Evolutionary conservation across 2,797 vertebrate genomes (phyloP).

Genomic region (Mallotus villosus): DNA sequence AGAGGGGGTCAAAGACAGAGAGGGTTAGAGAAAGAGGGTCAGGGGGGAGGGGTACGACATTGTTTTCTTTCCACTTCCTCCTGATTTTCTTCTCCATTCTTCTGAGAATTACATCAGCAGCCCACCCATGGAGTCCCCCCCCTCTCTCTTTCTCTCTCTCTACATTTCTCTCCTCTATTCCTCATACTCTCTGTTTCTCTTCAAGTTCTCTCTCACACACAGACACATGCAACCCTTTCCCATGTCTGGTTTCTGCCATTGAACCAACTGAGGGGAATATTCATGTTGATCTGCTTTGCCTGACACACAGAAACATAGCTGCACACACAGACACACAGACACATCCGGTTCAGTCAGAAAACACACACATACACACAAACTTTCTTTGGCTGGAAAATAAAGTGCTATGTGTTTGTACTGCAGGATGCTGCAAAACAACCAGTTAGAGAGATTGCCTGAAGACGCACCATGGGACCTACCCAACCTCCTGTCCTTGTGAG

Average conservation of each 20-base stretch:
- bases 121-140: conserved; percentile 77
- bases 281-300: conserved; percentile 11
- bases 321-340: conserved; percentile 10
- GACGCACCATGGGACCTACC: conserved; percentile 90
- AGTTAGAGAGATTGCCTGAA: conserved; percentile 84
- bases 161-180: conserved; percentile 22
- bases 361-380: too few relatives aligned
- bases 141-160: conserved; percentile 23
- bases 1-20: conserved; percentile 16
- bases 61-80: conserved; percentile 72
- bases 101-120: conserved; percentile 78
- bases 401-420: conserved; percentile 34
- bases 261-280: not conserved
- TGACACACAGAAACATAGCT: conserved; percentile 11
- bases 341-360: too few relatives aligned
- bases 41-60: conserved; percentile 54
- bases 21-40: conserved; percentile 30
- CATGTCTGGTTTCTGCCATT: conserved; percentile 62
- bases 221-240: conserved; percentile 31
- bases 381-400: not conserved
- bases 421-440: conserved; percentile 97
- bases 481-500: conserved; percentile 95
- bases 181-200: conserved; percentile 1
- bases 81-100: conserved; percentile 67
- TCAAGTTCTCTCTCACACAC: not conserved